phyloP scores from a whole-genome alignment of 1,140 invertebrate species.

The Anastatus disparis region DNA sequence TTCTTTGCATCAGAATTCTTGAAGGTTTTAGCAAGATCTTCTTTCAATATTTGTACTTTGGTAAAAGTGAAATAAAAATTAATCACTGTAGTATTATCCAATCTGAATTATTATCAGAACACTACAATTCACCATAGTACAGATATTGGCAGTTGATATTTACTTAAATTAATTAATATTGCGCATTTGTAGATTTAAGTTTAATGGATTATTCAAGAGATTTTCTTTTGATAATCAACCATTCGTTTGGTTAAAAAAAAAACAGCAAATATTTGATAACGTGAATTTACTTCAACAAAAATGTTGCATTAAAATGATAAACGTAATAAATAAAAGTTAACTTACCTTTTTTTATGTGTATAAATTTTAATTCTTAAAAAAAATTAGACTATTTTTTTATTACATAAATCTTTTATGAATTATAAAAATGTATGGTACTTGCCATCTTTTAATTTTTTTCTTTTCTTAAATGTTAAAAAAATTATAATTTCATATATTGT shows the following conservation, averaged over 20 bases:
- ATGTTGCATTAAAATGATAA: conserved; percentile 42
- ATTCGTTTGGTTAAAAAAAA: conserved; percentile 31
- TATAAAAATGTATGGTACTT: too few species aligned
- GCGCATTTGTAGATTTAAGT: conserved; percentile 42
- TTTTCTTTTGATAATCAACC: conserved; percentile 33
- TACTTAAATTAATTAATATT: conserved; percentile 26
- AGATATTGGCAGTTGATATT: conserved; percentile 26
- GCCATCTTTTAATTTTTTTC: not conserved
- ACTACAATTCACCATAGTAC: conserved; percentile 30
- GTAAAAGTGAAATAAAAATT: not conserved
- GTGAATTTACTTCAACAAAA: conserved; percentile 35
- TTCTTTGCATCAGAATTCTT: conserved; percentile 27
- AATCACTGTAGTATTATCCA: not conserved
- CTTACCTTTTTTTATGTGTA: conserved; percentile 28
- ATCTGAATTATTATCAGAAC: conserved; percentile 1
- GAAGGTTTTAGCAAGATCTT: conserved; percentile 14
- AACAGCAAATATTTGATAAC: conserved; percentile 35
- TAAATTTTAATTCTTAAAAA: conserved; percentile 31
- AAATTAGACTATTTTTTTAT: conserved; percentile 12
- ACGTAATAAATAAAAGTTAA: conserved; percentile 40
- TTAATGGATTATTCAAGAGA: conserved; percentile 35
- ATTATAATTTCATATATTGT: conserved; percentile 22
- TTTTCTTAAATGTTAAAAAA: not conserved
- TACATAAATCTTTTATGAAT: too few species aligned
- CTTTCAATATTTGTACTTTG: conserved; percentile 36